These are phyloP conservation scores for Melitaea athalia DNA, from an alignment of 2,888 invertebrate species.

Conservation along the genomic window DNA sequence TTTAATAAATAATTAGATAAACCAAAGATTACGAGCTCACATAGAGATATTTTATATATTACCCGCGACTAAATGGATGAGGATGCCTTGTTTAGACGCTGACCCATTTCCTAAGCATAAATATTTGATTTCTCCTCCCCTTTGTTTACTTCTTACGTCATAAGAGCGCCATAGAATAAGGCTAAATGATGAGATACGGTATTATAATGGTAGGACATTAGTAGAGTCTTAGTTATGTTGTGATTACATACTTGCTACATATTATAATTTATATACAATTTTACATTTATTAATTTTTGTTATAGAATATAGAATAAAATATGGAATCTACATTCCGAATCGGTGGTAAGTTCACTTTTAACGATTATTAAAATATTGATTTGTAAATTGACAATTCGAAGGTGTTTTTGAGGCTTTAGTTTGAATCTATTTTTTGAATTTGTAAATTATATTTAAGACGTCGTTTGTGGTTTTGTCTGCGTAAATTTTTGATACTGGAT, in stretches of 20 bases:
- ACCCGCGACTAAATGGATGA: conserved; percentile 26
- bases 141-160: conserved; percentile 38
- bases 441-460: no score
- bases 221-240: not conserved
- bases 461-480: no score
- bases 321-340: no score
- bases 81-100: conserved; percentile 31
- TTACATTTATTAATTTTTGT: no score
- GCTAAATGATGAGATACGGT: conserved; percentile 9
- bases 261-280: no score
- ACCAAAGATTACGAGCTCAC: conserved; percentile 26
- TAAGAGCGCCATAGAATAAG: conserved; percentile 24
- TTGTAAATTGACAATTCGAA: no score
- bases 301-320: no score
- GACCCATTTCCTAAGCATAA: conserved; percentile 43
- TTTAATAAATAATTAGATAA: conserved; percentile 8
- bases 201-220: not conserved
- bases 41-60: conserved; percentile 28
- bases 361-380: no score
- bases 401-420: no score
- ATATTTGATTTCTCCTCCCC: conserved; percentile 48
- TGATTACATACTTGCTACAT: not conserved
- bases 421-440: no score
- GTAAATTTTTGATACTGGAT: no score
- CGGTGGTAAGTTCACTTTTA: no score